Conservation (phyloP, 2,113 vertebrate genomes). For the Xiphorhynchus elegans region DNA sequence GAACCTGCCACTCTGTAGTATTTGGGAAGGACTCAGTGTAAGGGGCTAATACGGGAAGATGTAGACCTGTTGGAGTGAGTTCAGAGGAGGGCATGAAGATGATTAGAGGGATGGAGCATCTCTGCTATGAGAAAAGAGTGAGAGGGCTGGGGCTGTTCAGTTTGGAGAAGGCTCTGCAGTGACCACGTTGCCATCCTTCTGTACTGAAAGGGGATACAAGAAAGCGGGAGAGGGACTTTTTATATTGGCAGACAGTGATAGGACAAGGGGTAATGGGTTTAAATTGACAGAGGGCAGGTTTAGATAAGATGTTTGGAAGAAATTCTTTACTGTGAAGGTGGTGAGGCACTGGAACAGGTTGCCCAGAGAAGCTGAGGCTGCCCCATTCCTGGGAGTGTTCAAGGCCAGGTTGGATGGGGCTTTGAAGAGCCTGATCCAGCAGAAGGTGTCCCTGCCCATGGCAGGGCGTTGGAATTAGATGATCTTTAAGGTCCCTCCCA, state of each 20-base stretch:
- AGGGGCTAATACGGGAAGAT: background rate
- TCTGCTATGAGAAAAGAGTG: background rate
- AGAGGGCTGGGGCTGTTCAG: background rate
- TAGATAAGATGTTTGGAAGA: background rate
- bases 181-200: background rate
- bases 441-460: background rate
- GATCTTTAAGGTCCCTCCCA: background rate
- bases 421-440: background rate
- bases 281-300: background rate
- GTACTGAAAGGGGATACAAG: background rate
- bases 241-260: accelerated
- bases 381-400: background rate
- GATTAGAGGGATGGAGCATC: background rate
- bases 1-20: background rate
- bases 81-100: background rate
- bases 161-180: background rate
- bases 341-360: accelerated
- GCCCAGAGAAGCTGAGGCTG: background rate
- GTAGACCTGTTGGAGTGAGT: background rate
- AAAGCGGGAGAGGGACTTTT: background rate
- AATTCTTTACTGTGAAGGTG: background rate
- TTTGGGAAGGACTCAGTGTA: background rate
- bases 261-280: background rate
- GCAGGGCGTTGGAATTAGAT: background rate
- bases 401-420: background rate